Conservation (phyloP, 2,113 vertebrate species). For the Cyprinodon brontotheroides region DNA sequence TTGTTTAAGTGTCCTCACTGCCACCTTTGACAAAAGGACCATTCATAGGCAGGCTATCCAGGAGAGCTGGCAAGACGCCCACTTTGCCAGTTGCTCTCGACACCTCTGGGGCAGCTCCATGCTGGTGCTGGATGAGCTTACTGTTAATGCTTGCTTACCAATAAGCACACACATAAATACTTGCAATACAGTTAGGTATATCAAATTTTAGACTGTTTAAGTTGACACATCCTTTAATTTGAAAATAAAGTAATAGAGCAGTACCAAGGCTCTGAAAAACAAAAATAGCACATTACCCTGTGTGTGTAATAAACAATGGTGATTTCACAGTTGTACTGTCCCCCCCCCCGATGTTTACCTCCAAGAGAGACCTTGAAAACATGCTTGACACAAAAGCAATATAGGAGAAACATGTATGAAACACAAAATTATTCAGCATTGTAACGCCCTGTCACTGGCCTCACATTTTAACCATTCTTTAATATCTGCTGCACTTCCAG, state of each 20-base stretch:
- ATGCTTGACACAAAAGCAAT: constrained; percentile 48
- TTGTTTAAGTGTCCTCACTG: constrained; percentile 69
- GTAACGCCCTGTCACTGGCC: constrained; percentile 66
- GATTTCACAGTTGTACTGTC: constrained; percentile 31
- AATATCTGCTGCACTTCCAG: constrained; percentile 70
- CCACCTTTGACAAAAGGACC: constrained; percentile 70
- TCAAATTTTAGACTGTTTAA: not conserved
- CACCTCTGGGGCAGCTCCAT: constrained; percentile 64
- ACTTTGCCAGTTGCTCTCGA: constrained; percentile 67
- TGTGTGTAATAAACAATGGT: constrained; percentile 48
- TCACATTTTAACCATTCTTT: constrained; percentile 76
- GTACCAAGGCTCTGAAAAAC: constrained; percentile 11
- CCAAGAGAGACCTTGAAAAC: constrained; percentile 57
- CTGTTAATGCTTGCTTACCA: constrained; percentile 34
- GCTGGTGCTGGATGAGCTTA: constrained; percentile 40
- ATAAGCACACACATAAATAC: constrained; percentile 18
- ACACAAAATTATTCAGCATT: constrained; percentile 66
- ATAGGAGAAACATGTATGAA: constrained; percentile 45
- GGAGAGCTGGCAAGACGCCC: constrained; percentile 48
- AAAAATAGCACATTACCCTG: constrained; percentile 40
- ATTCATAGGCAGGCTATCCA: constrained; percentile 54
- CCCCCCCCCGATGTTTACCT: constrained; percentile 54
- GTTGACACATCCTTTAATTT: constrained; percentile 36
- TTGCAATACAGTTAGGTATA: constrained; percentile 30
- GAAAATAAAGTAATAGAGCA: constrained; percentile 36